phyloP scores from a whole-genome alignment of 1,140 invertebrate genomes.

The Papilio aristodemus region DNA sequence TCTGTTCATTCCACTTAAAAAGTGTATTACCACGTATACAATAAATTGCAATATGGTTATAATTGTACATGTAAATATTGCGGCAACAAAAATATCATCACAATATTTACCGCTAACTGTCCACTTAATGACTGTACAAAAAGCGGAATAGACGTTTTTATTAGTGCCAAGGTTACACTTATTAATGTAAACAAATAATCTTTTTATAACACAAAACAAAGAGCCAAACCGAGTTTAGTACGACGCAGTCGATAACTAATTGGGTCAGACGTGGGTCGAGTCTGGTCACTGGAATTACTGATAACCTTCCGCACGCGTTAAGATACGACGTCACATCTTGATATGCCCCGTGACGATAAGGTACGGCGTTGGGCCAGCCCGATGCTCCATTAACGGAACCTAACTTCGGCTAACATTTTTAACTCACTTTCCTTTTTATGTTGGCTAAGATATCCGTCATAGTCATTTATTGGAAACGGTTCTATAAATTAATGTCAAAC shows the following conservation, averaged over 20 bases:
- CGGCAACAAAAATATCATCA: neutral
- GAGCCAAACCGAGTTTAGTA: slow-evolving; percentile 44
- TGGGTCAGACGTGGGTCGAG: slow-evolving; percentile 64
- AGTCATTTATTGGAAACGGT: neutral
- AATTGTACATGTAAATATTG: neutral
- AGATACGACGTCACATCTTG: slow-evolving; percentile 51
- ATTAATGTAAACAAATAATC: slow-evolving; percentile 32
- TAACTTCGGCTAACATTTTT: neutral
- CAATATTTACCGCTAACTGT: neutral
- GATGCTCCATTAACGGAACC: slow-evolving; percentile 6
- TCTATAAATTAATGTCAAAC: neutral
- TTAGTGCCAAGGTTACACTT: slow-evolving; percentile 41
- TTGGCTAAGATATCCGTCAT: neutral
- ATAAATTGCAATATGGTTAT: neutral
- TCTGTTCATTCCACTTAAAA: neutral
- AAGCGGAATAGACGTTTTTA: neutral
- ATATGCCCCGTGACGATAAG: slow-evolving; percentile 36
- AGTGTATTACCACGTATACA: neutral
- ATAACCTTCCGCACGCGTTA: slow-evolving; percentile 62
- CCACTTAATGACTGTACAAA: neutral
- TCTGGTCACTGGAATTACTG: slow-evolving; percentile 55
- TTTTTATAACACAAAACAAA: slow-evolving; percentile 45
- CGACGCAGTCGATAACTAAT: slow-evolving; percentile 57
- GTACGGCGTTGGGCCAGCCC: neutral
- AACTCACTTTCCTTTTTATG: neutral